Percentiles rank a stretch among this genome's conserved stretches.
phyloP scores from a whole-genome alignment of 2,797 vertebrate genomes.

The Aplochiton taeniatus region DNA sequence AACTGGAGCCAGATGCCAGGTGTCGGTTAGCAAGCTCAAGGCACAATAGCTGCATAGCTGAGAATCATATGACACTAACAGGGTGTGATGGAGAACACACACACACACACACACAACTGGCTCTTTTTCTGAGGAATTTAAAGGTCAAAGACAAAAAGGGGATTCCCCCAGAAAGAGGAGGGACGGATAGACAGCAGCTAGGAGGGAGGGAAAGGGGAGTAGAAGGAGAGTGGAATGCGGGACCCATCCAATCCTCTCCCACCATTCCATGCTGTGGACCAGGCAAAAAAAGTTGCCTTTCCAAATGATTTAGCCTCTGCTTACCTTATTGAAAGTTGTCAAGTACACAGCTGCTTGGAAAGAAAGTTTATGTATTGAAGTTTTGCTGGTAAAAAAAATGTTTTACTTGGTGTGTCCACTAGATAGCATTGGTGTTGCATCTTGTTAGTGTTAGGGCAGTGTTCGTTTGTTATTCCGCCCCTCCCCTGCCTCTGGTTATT shows the following conservation, averaged over 20 bases:
- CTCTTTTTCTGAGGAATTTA: conserved; percentile 56
- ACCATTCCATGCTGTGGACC: not conserved
- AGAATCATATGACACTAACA: conserved; percentile 56
- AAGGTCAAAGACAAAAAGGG: conserved; percentile 63
- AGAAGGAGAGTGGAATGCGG: not conserved
- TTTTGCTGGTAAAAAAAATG: too few relatives aligned
- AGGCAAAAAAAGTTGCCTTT: not conserved
- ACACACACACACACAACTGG: conserved; percentile 31
- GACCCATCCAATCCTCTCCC: not conserved
- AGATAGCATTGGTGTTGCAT: conserved; percentile 4
- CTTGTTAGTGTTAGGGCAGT: not conserved
- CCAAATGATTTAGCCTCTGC: too few relatives aligned
- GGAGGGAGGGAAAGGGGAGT: not conserved
- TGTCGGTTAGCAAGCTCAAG: conserved; percentile 48
- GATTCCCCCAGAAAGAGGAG: conserved; percentile 58
- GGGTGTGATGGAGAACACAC: conserved; percentile 42
- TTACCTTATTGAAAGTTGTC: too few relatives aligned
- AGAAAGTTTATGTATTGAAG: too few relatives aligned
- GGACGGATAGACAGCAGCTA: conserved; percentile 32
- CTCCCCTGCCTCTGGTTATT: not conserved
- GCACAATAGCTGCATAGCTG: conserved; percentile 49
- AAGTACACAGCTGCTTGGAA: too few relatives aligned
- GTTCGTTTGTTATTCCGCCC: not conserved
- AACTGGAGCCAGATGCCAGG: conserved; percentile 26
- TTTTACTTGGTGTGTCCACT: conserved; percentile 2